Percentiles rank a stretch among this genome's conserved stretches.
Conservation (phyloP, 1,140 invertebrate genomes). For the Drosophila burlai region DNA sequence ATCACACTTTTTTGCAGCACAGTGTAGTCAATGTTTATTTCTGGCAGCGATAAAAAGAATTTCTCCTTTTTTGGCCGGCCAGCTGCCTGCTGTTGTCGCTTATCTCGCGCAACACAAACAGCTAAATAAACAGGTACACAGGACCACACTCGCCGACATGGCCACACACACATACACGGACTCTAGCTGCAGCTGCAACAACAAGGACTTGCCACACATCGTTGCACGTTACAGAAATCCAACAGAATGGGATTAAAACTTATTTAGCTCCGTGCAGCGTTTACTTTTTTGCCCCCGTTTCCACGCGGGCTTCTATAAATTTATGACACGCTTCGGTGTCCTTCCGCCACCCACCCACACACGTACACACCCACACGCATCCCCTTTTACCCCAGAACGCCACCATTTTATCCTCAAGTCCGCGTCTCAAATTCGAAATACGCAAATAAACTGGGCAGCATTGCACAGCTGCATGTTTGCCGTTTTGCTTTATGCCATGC, state of each 20-base stretch:
- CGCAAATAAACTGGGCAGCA: conserved; percentile 63
- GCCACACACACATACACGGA: not conserved
- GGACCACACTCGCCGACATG: conserved; percentile 1
- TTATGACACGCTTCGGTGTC: conserved; percentile 50
- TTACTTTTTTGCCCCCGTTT: conserved; percentile 22
- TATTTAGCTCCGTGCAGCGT: conserved; percentile 63
- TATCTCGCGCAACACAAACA: conserved; percentile 48
- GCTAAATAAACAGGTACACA: conserved; percentile 54
- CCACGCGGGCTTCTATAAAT: conserved; percentile 57
- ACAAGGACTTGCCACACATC: conserved; percentile 39
- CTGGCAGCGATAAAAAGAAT: conserved; percentile 19
- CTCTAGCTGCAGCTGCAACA: conserved; percentile 37
- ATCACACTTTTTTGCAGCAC: conserved; percentile 20
- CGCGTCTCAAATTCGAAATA: conserved; percentile 63
- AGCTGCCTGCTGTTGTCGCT: conserved; percentile 48
- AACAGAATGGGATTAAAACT: conserved; percentile 79
- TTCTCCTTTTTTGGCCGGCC: conserved; percentile 28
- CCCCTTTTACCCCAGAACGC: not conserved
- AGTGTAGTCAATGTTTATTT: conserved; percentile 53
- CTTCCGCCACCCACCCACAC: conserved; percentile 8
- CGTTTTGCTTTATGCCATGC: conserved; percentile 64
- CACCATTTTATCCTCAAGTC: conserved; percentile 28
- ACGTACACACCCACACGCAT: not conserved
- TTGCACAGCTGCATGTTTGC: conserved; percentile 76
- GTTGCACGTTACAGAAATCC: conserved; percentile 60